Conservation (phyloP, 1,140 invertebrate genomes). For the Brachionus calyciflorus region DNA sequence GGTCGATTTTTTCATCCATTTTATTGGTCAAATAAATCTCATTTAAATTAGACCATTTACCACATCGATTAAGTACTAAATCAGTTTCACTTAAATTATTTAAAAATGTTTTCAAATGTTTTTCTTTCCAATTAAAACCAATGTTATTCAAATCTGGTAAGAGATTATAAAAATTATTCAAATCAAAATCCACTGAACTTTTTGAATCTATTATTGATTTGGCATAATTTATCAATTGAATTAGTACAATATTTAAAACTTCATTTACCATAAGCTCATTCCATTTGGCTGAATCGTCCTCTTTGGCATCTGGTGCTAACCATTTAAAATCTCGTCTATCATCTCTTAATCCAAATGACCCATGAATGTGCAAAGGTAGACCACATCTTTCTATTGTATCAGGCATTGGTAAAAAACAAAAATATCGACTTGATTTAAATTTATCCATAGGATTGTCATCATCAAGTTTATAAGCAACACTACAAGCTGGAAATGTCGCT, state of each 20-base stretch:
- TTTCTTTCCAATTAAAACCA: conserved; percentile 12
- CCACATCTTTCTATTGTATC: conserved; percentile 47
- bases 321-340: conserved; percentile 51
- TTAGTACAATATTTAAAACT: conserved; percentile 45
- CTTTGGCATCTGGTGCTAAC: conserved; percentile 48
- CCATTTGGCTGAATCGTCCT: conserved; percentile 27
- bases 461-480: conserved; percentile 20
- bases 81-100: background rate
- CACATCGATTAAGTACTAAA: background rate
- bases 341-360: conserved; percentile 49
- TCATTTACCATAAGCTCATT: conserved; percentile 47
- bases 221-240: conserved; percentile 45
- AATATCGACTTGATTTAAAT: conserved; percentile 43
- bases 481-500: conserved; percentile 1
- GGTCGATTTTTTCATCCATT: background rate
- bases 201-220: conserved; percentile 28
- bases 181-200: background rate
- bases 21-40: conserved; percentile 25
- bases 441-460: background rate
- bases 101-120: conserved; percentile 11
- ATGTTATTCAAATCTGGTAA: background rate
- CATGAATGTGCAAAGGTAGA: conserved; percentile 49
- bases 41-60: conserved; percentile 21
- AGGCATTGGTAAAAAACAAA: conserved; percentile 49
- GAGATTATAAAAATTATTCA: background rate